Conservation (phyloP, 2,113 vertebrate genomes). For the Gadus macrocephalus region DNA sequence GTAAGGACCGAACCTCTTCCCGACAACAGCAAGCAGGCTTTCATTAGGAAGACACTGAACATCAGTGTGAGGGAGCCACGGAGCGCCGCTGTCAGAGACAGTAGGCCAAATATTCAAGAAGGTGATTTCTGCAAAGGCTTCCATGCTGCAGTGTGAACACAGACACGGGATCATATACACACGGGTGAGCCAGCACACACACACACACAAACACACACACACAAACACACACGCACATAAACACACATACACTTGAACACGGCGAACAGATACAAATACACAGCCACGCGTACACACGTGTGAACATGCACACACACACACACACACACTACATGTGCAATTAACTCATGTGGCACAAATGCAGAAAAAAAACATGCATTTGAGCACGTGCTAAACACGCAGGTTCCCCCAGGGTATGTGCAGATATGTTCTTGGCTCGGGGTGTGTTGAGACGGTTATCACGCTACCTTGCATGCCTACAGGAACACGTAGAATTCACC, state of each 20-base stretch:
- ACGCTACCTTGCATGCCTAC: slow-evolving; percentile 4
- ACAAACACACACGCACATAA: no score
- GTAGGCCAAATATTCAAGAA: slow-evolving; percentile 33
- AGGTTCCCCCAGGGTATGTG: slow-evolving; percentile 18
- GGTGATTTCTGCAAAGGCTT: slow-evolving; percentile 38
- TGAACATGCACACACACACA: background rate
- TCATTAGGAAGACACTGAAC: slow-evolving; percentile 52
- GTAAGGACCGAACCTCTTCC: slow-evolving; percentile 42
- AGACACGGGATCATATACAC: slow-evolving; percentile 3
- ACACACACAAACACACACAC: no score
- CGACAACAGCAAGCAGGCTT: slow-evolving; percentile 33
- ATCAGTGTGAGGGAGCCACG: slow-evolving; percentile 33
- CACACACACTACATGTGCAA: slow-evolving; percentile 6
- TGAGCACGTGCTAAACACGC: slow-evolving; percentile 23
- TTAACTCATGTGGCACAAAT: slow-evolving; percentile 37
- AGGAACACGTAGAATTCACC: slow-evolving; percentile 4
- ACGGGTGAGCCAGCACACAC: background rate
- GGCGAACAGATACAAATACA: no score
- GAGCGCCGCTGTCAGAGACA: slow-evolving; percentile 29
- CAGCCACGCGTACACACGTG: background rate
- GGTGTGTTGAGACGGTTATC: slow-evolving; percentile 7
- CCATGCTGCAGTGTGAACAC: slow-evolving; percentile 11
- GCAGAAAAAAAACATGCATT: slow-evolving; percentile 44
- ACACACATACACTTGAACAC: no score
- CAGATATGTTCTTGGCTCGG: slow-evolving; percentile 7